Conservation (phyloP, 2,888 invertebrate genomes). For the Seira ritae region DNA sequence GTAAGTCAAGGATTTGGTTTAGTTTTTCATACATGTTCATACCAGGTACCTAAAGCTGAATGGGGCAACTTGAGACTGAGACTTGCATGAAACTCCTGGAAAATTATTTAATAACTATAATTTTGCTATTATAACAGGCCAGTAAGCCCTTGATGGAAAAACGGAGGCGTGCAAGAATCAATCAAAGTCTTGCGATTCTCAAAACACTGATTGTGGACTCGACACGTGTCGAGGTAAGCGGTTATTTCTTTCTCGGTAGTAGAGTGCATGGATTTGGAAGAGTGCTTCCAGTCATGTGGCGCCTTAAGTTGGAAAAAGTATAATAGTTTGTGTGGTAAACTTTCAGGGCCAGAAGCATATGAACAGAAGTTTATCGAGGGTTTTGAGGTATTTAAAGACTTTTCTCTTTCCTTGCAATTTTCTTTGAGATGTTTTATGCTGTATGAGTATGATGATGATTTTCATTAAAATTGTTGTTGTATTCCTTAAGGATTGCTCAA, state of each 20-base stretch:
- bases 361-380: constrained; percentile 69
- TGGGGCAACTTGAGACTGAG: not conserved
- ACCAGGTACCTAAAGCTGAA: no score
- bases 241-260: not conserved
- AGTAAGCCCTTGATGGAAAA: constrained; percentile 72
- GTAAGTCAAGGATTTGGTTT: constrained; percentile 44
- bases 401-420: not conserved
- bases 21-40: not conserved
- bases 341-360: constrained; percentile 65
- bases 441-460: not conserved
- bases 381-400: constrained; percentile 64
- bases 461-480: constrained; percentile 21
- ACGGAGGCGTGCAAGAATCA: constrained; percentile 68
- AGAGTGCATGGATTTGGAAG: constrained; percentile 10
- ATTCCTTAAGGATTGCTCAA: constrained; percentile 68
- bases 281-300: constrained; percentile 4
- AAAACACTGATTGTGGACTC: constrained; percentile 69
- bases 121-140: constrained; percentile 53
- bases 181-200: constrained; percentile 67
- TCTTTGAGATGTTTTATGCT: not conserved
- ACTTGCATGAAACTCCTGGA: no score
- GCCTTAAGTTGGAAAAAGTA: constrained; percentile 67
- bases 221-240: constrained; percentile 65
- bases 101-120: not conserved
- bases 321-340: constrained; percentile 66